A percentile compares a stretch with the other conserved stretches of the same genome.
phyloP scores from a whole-genome alignment of 2,797 vertebrate species.

The Octomys mimax region DNA sequence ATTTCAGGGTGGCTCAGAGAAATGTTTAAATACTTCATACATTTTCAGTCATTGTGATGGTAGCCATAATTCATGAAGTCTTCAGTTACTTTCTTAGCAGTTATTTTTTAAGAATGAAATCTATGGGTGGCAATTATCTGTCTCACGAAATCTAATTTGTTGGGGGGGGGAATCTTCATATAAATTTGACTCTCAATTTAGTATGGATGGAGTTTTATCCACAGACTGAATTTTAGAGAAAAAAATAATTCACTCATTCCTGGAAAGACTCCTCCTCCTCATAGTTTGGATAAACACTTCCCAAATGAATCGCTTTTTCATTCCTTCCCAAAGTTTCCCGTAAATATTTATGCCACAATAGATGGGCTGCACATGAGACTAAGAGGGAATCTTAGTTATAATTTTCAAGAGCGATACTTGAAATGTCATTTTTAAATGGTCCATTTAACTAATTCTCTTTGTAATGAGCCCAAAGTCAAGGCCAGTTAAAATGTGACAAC shows the following conservation, averaged over 20 bases:
- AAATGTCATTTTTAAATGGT: constrained; percentile 38
- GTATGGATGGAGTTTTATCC: not conserved
- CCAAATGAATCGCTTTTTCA: constrained; percentile 40
- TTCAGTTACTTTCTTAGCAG: not conserved
- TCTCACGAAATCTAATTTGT: not conserved
- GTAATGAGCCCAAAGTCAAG: not conserved
- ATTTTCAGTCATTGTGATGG: not conserved
- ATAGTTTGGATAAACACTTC: not conserved
- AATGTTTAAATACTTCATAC: not conserved
- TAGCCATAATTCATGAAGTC: not conserved
- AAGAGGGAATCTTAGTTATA: constrained; percentile 49
- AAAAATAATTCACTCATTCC: not conserved
- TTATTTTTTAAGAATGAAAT: constrained; percentile 47
- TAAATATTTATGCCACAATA: constrained; percentile 47
- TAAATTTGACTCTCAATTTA: constrained; percentile 48
- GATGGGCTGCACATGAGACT: not conserved
- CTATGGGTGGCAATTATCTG: not conserved
- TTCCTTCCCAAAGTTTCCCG: not conserved
- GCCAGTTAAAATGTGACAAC: constrained; percentile 2
- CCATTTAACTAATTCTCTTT: constrained; percentile 16
- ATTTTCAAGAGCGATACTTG: not conserved
- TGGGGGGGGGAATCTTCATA: not conserved
- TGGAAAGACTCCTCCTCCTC: not conserved
- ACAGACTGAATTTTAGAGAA: constrained; percentile 18
- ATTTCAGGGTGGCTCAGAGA: not conserved